Evolutionary conservation across 1,140 invertebrate genomes (phyloP).

Genomic region (Drusus annulatus): DNA sequence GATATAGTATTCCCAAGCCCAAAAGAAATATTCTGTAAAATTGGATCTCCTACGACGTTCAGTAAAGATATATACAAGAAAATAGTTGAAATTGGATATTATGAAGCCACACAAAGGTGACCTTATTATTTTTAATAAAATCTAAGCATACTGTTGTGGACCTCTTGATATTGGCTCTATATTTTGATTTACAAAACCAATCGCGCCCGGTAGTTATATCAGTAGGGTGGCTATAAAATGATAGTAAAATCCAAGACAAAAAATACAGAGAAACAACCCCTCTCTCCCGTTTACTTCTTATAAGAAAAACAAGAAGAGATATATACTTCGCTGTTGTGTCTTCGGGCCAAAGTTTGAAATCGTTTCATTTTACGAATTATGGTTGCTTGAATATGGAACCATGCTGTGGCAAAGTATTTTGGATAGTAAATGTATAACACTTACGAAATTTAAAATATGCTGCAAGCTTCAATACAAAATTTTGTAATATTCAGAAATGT

Average conservation of each 20-base stretch:
- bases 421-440: not conserved
- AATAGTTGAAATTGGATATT: too few species aligned
- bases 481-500: not conserved
- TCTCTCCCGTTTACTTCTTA: not conserved
- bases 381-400: constrained; percentile 15
- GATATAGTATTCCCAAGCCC: too few species aligned
- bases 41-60: too few species aligned
- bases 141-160: not conserved
- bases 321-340: not conserved
- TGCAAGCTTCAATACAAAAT: not conserved
- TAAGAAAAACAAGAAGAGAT: constrained; percentile 9
- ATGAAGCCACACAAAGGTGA: too few species aligned
- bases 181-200: constrained; percentile 56
- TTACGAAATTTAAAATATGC: not conserved
- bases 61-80: too few species aligned
- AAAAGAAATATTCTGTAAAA: too few species aligned
- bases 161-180: constrained; percentile 47
- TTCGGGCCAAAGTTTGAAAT: constrained; percentile 9
- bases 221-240: constrained; percentile 46
- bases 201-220: constrained; percentile 49
- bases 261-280: constrained; percentile 14
- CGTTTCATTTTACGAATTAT: constrained; percentile 48
- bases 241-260: constrained; percentile 46
- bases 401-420: not conserved
- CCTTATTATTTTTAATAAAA: constrained; percentile 1